These are phyloP conservation scores for Geotrypetes seraphini DNA, from an alignment of 2,797 vertebrate genomes.

Conservation along the genomic window DNA sequence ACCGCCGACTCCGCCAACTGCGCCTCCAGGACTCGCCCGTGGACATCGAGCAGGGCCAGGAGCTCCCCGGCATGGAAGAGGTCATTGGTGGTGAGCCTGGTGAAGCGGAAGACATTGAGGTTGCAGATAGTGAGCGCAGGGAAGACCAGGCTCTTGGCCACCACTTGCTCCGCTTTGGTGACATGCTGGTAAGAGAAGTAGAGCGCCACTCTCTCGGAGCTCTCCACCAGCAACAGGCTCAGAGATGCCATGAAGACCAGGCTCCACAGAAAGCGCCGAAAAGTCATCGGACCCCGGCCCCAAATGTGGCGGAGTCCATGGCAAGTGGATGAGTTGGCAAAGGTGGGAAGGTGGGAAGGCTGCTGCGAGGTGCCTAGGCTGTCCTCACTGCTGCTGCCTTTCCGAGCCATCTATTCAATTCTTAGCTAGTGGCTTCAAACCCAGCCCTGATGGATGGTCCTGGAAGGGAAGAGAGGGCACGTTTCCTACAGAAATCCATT, in stretches of 20 bases:
- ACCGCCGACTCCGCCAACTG: constrained; percentile 83
- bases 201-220: constrained; percentile 80
- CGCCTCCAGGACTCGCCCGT: constrained; percentile 80
- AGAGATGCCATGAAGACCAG: constrained; percentile 78
- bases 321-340: constrained; percentile 82
- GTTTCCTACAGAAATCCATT: too few relatives aligned
- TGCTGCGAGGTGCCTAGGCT: constrained; percentile 76
- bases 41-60: constrained; percentile 84
- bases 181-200: constrained; percentile 94
- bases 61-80: constrained; percentile 93
- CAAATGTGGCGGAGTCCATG: constrained; percentile 90
- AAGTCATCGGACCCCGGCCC: constrained; percentile 69
- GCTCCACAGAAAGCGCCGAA: constrained; percentile 84
- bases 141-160: constrained; percentile 83
- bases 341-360: constrained; percentile 83
- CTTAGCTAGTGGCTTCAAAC: constrained; percentile 15
- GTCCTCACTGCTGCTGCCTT: constrained; percentile 81
- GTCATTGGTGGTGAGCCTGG: constrained; percentile 84
- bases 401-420: constrained; percentile 77
- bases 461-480: too few relatives aligned
- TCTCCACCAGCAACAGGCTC: constrained; percentile 81
- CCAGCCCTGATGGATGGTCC: too few relatives aligned
- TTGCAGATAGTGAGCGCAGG: constrained; percentile 93
- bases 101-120: constrained; percentile 88
- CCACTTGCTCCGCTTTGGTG: constrained; percentile 86